A percentile compares a stretch with the other conserved stretches of the same genome.
phyloP scores from a whole-genome alignment of 2,888 invertebrate species.

The Dolomedes plantarius region DNA sequence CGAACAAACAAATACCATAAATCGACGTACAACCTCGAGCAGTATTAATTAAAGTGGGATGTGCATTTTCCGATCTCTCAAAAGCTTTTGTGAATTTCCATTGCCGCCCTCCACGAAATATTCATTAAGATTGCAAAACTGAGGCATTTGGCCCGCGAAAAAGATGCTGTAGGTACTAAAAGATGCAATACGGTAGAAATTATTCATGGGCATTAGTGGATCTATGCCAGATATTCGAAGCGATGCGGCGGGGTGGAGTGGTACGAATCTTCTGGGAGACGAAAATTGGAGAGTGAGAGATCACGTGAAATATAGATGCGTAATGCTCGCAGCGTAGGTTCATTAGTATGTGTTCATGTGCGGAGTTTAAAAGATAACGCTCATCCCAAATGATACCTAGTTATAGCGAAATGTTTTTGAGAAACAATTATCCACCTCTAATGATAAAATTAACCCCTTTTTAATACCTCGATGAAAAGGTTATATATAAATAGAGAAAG shows the following conservation, averaged over 20 bases:
- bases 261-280: not conserved
- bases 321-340: too few relatives aligned
- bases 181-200: not conserved
- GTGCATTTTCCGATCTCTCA: too few relatives aligned
- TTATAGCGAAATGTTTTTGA: too few relatives aligned
- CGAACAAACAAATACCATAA: not conserved
- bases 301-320: not conserved
- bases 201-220: not conserved
- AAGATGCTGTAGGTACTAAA: not conserved
- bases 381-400: too few relatives aligned
- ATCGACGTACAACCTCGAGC: not conserved
- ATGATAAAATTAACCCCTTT: too few relatives aligned
- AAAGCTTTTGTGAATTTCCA: not conserved
- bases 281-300: not conserved
- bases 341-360: too few relatives aligned
- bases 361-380: too few relatives aligned
- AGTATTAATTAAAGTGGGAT: too few relatives aligned
- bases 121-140: not conserved
- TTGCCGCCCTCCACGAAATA: not conserved
- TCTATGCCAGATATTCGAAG: not conserved
- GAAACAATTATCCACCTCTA: too few relatives aligned
- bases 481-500: too few relatives aligned
- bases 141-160: not conserved
- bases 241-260: not conserved
- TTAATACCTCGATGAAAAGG: too few relatives aligned